A percentile compares a stretch with the other conserved stretches of the same genome.
phyloP scores from a whole-genome alignment of 2,113 vertebrate genomes.

The Chaenocephalus aceratus region DNA sequence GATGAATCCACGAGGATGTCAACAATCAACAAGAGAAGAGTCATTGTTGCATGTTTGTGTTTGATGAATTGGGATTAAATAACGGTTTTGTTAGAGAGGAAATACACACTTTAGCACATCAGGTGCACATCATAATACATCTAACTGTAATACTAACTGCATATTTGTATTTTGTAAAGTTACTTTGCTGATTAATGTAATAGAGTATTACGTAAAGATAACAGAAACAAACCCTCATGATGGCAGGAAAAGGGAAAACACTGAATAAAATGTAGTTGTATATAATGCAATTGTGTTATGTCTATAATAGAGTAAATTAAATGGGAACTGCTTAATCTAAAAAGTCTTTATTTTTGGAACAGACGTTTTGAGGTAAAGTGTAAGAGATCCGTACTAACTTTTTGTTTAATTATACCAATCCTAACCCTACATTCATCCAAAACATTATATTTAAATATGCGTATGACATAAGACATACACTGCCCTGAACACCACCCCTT shows the following conservation, averaged over 20 bases:
- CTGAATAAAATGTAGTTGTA: neutral
- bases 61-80: too few relatives aligned
- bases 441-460: conserved; percentile 5
- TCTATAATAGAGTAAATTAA: neutral
- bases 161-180: too few relatives aligned
- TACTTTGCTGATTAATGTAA: neutral
- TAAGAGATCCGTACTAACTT: too few relatives aligned
- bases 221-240: neutral
- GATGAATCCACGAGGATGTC: too few relatives aligned
- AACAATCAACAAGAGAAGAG: too few relatives aligned
- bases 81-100: too few relatives aligned
- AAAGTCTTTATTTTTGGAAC: neutral
- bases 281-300: neutral
- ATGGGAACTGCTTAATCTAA: neutral
- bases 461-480: neutral
- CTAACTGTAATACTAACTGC: neutral
- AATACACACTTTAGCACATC: neutral
- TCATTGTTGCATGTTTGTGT: too few relatives aligned
- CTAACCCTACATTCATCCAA: neutral
- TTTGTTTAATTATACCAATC: neutral
- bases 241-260: neutral
- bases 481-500: neutral
- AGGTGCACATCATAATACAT: neutral
- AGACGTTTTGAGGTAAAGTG: neutral
- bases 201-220: neutral